phyloP scores from a whole-genome alignment of 1,140 invertebrate species.

The Drosophila micromelanica region DNA sequence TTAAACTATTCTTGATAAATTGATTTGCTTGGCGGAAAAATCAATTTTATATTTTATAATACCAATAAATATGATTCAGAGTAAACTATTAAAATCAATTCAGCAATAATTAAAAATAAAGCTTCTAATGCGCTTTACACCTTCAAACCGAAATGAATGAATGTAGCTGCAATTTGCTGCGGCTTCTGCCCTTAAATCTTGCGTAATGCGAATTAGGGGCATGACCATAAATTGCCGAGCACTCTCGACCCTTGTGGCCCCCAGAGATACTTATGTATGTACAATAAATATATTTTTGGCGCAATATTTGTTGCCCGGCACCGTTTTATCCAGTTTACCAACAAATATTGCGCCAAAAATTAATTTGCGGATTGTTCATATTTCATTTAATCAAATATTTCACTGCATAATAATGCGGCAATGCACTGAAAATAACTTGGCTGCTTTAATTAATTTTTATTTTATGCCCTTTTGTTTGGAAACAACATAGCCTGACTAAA shows the following conservation, averaged over 20 bases:
- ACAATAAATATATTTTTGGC: conserved; percentile 26
- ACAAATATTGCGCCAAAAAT: no score
- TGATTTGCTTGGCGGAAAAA: no score
- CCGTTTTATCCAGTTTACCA: no score
- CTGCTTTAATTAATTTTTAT: conserved; percentile 52
- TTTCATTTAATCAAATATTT: conserved; percentile 47
- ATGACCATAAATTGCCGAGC: conserved; percentile 26
- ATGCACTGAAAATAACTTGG: neutral
- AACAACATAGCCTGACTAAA: neutral
- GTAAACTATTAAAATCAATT: no score
- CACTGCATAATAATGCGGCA: neutral
- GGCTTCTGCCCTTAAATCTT: neutral
- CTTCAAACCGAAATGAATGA: no score
- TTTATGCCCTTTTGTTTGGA: conserved; percentile 23
- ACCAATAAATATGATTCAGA: no score
- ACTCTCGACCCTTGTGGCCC: neutral
- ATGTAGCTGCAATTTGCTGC: no score
- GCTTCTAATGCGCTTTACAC: neutral
- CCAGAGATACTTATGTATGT: conserved; percentile 12
- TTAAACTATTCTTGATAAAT: no score
- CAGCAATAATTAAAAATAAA: no score
- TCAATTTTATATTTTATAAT: no score
- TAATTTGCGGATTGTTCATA: conserved; percentile 31
- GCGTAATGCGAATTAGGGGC: neutral
- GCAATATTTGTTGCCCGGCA: no score